Evolutionary conservation across 2,113 vertebrate species (phyloP).

Genomic region (Lepus americanus): DNA sequence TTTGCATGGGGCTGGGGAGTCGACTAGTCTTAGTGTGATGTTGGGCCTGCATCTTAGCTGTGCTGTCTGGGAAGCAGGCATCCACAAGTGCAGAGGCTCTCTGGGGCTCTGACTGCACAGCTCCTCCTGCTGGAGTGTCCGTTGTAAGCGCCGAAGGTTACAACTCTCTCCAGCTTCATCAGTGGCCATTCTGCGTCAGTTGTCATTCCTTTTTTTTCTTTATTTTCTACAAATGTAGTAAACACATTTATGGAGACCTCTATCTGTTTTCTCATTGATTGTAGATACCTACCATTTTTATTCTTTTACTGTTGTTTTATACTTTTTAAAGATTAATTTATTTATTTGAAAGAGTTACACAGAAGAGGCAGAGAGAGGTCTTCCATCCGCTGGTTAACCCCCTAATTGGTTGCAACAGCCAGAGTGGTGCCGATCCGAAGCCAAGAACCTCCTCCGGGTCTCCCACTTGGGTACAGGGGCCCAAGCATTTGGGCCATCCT

Average conservation of each 20-base stretch:
- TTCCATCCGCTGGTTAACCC: too few species aligned
- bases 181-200: neutral
- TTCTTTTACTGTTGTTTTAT: neutral
- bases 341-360: too few species aligned
- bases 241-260: neutral
- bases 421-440: too few species aligned
- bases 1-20: neutral
- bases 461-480: too few species aligned
- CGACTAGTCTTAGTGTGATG: neutral
- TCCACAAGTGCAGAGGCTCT: neutral
- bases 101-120: neutral
- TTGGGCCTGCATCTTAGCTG: neutral
- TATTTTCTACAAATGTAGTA: neutral
- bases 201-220: neutral
- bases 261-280: neutral
- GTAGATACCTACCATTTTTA: neutral
- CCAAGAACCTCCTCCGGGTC: too few species aligned
- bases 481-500: too few species aligned
- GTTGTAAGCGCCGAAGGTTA: neutral
- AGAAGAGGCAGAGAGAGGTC: too few species aligned
- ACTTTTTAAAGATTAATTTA: too few species aligned
- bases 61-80: neutral
- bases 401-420: too few species aligned
- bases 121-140: neutral
- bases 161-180: neutral